Evolutionary conservation across 2,888 invertebrate species (phyloP).

Genomic region (Tenthredo scrophulariae): DNA sequence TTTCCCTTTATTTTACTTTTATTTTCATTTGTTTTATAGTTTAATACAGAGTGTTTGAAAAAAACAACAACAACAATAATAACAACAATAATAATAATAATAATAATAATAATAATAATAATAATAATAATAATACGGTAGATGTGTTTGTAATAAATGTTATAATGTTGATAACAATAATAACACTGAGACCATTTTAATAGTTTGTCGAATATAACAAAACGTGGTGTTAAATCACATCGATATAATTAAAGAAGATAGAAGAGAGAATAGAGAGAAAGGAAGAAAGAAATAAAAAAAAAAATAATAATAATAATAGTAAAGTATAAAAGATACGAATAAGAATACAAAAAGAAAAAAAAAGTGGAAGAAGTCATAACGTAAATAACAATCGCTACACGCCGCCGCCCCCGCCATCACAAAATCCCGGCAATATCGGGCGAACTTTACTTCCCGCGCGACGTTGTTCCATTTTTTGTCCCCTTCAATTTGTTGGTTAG

Average conservation of each 20-base stretch:
- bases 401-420: not conserved
- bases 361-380: not conserved
- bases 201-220: not conserved
- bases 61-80: not conserved
- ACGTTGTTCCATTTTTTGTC: not conserved
- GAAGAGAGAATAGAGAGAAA: not conserved
- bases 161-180: not conserved
- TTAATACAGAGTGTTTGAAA: not conserved
- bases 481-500: not conserved
- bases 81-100: too few species aligned
- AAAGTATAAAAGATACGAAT: too few species aligned
- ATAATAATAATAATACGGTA: not conserved
- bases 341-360: too few species aligned
- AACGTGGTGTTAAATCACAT: not conserved
- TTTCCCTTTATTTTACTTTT: not conserved
- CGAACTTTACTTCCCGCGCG: not conserved
- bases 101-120: not conserved
- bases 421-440: not conserved
- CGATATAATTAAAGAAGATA: not conserved
- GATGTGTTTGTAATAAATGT: not conserved
- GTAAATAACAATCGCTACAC: conserved; percentile 4
- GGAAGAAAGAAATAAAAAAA: not conserved
- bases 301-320: too few species aligned
- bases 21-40: not conserved
- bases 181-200: not conserved